Conservation (phyloP, 2,113 vertebrate genomes). For the Pitta sordida region DNA sequence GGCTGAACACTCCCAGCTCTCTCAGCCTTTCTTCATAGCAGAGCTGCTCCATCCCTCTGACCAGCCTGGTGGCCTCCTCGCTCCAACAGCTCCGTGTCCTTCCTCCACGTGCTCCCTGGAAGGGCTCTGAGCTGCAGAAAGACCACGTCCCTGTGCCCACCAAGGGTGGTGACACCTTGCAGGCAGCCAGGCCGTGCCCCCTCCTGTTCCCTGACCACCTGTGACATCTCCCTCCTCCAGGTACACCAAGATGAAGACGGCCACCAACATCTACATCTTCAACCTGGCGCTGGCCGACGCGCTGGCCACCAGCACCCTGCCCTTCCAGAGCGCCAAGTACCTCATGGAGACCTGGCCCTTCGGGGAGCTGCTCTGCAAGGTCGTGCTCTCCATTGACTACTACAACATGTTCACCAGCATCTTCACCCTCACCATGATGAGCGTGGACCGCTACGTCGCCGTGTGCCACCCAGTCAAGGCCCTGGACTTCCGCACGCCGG, state of each 20-base stretch:
- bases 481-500: conserved; percentile 89
- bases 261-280: conserved; percentile 99
- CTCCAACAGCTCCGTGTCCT: neutral
- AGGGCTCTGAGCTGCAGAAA: neutral
- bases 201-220: neutral
- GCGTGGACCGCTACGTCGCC: conserved; percentile 92
- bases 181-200: neutral
- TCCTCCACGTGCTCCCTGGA: accelerated
- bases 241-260: conserved; percentile 98
- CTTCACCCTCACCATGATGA: conserved; percentile 99
- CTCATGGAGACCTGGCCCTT: conserved; percentile 97
- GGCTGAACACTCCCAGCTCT: neutral
- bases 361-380: conserved; percentile 88
- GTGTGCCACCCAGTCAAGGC: conserved; percentile 94
- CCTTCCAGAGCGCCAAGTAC: conserved; percentile 96
- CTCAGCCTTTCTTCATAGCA: neutral
- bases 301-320: conserved; percentile 91
- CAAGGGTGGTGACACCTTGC: neutral
- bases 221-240: conserved; percentile 55
- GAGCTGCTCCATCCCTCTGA: neutral
- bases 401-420: conserved; percentile 99
- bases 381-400: conserved; percentile 92
- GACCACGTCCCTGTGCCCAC: accelerated
- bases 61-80: neutral
- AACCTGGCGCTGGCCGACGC: conserved; percentile 92